A percentile compares a stretch with the other conserved stretches of the same genome.
Evolutionary conservation across 2,797 vertebrate genomes (phyloP).

Genomic region (Jordanella pulchra): DNA sequence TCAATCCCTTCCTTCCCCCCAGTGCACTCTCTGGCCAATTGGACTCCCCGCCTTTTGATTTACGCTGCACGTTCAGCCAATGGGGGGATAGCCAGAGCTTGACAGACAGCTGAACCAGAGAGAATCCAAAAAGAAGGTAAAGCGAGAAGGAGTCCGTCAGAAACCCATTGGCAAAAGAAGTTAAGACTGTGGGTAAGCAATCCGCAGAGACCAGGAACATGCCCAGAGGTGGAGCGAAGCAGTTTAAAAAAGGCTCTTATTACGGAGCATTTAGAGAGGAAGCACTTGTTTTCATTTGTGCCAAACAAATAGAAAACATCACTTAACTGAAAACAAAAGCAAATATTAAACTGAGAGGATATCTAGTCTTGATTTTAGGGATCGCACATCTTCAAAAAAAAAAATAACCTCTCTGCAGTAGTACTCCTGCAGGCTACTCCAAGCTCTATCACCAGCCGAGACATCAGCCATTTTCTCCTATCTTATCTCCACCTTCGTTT

Average conservation of each 20-base stretch:
- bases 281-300: constrained; percentile 2
- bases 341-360: background rate
- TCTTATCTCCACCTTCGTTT: constrained; percentile 71
- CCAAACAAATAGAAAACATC: constrained; percentile 4
- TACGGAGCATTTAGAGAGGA: constrained; percentile 19
- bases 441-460: constrained; percentile 43
- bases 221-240: constrained; percentile 42
- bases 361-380: constrained; percentile 7
- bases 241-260: constrained; percentile 14
- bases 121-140: constrained; percentile 59
- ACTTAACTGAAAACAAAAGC: background rate
- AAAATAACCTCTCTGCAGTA: constrained; percentile 8
- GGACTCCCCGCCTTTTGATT: constrained; percentile 67
- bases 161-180: constrained; percentile 70
- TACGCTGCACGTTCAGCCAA: constrained; percentile 71
- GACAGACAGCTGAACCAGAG: constrained; percentile 64
- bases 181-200: constrained; percentile 50
- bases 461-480: constrained; percentile 76
- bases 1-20: constrained; percentile 78
- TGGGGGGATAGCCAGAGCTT: constrained; percentile 45
- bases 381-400: constrained; percentile 1
- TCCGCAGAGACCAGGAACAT: constrained; percentile 37
- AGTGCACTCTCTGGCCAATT: constrained; percentile 74
- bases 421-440: constrained; percentile 1
- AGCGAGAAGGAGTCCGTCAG: constrained; percentile 76